Conservation (phyloP, 2,113 vertebrate species). For the Amphiprion percula region DNA sequence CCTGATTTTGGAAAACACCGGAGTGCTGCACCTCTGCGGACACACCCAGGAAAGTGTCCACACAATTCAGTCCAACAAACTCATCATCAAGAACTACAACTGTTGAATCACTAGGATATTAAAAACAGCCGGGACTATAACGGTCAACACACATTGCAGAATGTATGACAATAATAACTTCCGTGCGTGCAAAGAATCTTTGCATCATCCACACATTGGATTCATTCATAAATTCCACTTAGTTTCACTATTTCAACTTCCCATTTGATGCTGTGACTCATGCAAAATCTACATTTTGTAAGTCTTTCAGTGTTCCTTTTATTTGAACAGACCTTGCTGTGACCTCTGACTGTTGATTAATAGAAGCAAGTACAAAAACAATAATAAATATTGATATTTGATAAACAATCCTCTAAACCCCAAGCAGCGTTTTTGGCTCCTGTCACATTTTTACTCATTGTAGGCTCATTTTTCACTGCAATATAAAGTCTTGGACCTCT, state of each 20-base stretch:
- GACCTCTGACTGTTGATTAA: neutral
- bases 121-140: neutral
- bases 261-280: neutral
- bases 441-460: no score
- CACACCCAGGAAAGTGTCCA: conserved; percentile 12
- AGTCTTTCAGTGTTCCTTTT: neutral
- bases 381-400: no score
- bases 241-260: conserved; percentile 26
- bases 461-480: no score
- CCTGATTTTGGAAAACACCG: conserved; percentile 25
- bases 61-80: neutral
- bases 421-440: no score
- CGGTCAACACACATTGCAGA: neutral
- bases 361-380: no score
- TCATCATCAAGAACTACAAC: neutral
- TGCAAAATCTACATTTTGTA: neutral
- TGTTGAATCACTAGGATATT: conserved; percentile 20
- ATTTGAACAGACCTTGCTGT: neutral
- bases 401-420: no score
- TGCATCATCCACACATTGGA: neutral
- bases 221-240: neutral
- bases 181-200: neutral
- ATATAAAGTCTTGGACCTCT: no score
- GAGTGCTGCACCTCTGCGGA: neutral
- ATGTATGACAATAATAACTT: neutral